Evolutionary conservation across 2,797 vertebrate genomes (phyloP).

Genomic region (Channallabes apus): DNA sequence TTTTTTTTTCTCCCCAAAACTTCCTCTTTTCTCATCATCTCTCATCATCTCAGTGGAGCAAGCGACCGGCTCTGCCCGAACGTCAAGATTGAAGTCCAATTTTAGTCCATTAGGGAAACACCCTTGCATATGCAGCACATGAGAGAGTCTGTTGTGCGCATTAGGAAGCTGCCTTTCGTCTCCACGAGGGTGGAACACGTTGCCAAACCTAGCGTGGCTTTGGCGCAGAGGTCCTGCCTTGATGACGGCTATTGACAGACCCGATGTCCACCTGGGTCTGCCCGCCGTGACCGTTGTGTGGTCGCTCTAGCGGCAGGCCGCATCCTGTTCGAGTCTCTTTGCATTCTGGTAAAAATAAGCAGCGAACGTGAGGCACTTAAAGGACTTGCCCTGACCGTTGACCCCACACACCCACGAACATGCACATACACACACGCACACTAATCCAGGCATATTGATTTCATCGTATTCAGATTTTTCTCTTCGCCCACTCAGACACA

Average conservation of each 20-base stretch:
- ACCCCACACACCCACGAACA: slow-evolving; percentile 8
- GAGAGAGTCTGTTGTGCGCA: slow-evolving; percentile 18
- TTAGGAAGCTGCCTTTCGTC: slow-evolving; percentile 61
- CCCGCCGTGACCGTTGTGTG: slow-evolving; percentile 63
- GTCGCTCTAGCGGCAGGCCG: slow-evolving; percentile 62
- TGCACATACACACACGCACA: background rate
- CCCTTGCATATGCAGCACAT: background rate
- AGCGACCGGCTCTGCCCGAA: background rate
- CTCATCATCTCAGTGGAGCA: background rate
- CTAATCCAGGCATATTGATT: background rate
- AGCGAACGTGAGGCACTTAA: slow-evolving; percentile 42
- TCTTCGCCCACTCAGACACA: slow-evolving; percentile 31
- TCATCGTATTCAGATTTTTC: slow-evolving; percentile 11
- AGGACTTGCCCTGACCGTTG: slow-evolving; percentile 34
- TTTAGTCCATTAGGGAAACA: background rate
- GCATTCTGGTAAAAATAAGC: slow-evolving; percentile 66
- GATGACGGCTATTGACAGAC: slow-evolving; percentile 59
- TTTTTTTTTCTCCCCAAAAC: background rate
- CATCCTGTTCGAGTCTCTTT: slow-evolving; percentile 60
- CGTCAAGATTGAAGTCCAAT: background rate
- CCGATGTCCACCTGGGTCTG: slow-evolving; percentile 60
- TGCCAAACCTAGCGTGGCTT: slow-evolving; percentile 66
- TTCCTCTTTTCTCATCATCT: background rate
- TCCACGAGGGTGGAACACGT: slow-evolving; percentile 39
- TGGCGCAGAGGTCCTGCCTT: slow-evolving; percentile 61